These are phyloP conservation scores for Caenorhabditis doughertyi DNA, from an alignment of 2,888 invertebrate genomes.

Conservation along the genomic window DNA sequence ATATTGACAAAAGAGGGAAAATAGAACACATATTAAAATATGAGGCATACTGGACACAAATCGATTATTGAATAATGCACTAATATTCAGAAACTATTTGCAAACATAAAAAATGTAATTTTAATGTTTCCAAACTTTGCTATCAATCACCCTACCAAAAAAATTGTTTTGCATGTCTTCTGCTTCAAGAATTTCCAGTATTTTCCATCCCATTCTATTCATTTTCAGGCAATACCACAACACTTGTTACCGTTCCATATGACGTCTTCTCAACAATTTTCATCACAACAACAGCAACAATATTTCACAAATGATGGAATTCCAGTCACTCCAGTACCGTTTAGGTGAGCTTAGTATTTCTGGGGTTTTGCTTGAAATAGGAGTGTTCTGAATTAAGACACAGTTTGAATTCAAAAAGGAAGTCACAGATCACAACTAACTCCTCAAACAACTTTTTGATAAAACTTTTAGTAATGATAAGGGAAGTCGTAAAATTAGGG, in stretches of 20 bases:
- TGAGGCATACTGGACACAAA: conserved; percentile 12
- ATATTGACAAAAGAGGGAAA: conserved; percentile 1
- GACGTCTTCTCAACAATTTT: conserved; percentile 55
- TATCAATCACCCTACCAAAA: no score
- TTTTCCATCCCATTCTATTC: neutral
- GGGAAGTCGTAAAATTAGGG: no score
- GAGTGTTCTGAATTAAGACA: no score
- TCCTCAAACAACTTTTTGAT: no score
- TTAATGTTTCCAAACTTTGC: neutral
- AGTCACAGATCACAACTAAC: no score
- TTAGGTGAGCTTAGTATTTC: conserved; percentile 50
- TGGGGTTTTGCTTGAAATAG: no score
- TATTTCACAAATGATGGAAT: conserved; percentile 43
- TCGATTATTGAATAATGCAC: neutral
- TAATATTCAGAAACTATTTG: neutral
- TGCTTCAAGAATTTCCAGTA: neutral
- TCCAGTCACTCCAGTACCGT: conserved; percentile 43
- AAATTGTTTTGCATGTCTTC: conserved; percentile 25
- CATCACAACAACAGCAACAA: conserved; percentile 37
- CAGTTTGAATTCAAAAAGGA: no score
- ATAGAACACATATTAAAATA: conserved; percentile 5
- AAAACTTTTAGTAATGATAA: no score
- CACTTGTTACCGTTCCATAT: conserved; percentile 48
- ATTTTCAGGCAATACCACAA: conserved; percentile 58
- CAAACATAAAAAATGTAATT: neutral